Percentiles rank a stretch among this genome's conserved stretches.
Conservation (phyloP, 1,140 invertebrate genomes). For the Armadillidium nasatum region DNA sequence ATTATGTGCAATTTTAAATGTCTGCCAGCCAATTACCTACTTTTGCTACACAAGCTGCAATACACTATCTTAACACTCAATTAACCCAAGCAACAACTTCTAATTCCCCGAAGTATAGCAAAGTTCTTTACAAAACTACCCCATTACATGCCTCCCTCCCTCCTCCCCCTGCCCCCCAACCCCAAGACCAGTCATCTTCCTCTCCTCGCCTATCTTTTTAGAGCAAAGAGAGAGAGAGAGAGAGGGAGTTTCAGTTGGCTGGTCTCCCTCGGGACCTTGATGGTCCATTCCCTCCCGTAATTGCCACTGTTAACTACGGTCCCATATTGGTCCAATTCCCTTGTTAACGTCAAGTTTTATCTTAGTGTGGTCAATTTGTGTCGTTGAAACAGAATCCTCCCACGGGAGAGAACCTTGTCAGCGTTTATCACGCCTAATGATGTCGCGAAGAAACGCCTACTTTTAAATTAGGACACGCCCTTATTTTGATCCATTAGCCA, state of each 20-base stretch:
- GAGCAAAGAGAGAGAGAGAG: too few relatives aligned
- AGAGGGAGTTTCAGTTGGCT: too few relatives aligned
- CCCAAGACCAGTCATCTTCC: too few relatives aligned
- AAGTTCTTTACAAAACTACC: conserved; percentile 5
- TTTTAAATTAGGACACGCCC: conserved; percentile 15
- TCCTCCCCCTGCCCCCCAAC: neutral
- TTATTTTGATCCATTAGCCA: neutral
- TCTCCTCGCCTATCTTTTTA: too few relatives aligned
- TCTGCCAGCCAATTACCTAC: neutral
- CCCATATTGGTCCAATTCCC: conserved; percentile 44
- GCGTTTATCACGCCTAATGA: conserved; percentile 44
- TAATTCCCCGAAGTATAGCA: neutral
- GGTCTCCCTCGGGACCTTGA: neutral
- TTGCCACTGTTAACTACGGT: conserved; percentile 43
- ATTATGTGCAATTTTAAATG: too few relatives aligned
- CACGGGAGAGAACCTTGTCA: conserved; percentile 38
- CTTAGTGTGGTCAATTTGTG: conserved; percentile 43
- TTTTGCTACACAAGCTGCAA: neutral
- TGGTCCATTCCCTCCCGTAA: conserved; percentile 38
- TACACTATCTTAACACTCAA: neutral
- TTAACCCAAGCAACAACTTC: neutral
- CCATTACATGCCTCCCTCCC: neutral
- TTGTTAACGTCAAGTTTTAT: conserved; percentile 44
- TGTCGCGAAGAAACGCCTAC: conserved; percentile 33
- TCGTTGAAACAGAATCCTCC: conserved; percentile 37